A percentile compares a stretch with the other conserved stretches of the same genome.
phyloP scores from a whole-genome alignment of 2,113 vertebrate genomes.

The Hyperoodon ampullatus region DNA sequence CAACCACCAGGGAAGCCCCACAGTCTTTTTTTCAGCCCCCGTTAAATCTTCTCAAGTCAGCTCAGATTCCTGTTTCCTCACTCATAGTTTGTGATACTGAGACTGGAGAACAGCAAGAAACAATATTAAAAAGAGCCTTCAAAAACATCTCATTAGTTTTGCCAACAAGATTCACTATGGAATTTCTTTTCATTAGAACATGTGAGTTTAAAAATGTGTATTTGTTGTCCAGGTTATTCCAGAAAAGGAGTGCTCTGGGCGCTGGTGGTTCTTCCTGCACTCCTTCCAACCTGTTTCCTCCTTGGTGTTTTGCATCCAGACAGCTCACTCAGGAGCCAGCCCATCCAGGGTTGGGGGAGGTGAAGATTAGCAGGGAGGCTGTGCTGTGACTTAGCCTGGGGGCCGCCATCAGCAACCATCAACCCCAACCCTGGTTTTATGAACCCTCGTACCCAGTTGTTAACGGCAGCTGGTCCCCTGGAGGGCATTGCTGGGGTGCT shows the following conservation, averaged over 20 bases:
- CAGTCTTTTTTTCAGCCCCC: neutral
- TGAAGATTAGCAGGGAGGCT: neutral
- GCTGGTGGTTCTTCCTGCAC: neutral
- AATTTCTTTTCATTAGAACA: neutral
- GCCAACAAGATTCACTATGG: too few species aligned
- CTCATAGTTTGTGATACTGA: neutral
- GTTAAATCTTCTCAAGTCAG: neutral
- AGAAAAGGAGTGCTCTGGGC: neutral
- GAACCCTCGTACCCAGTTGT: neutral
- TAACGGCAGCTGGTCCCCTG: neutral
- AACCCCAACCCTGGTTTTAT: neutral
- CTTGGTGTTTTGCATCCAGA: neutral
- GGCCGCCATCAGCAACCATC: neutral
- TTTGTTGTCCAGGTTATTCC: neutral
- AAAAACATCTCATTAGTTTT: neutral
- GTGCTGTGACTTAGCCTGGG: neutral
- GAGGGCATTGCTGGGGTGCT: neutral
- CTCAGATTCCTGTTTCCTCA: neutral
- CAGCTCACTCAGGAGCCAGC: too few species aligned
- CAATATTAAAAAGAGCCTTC: neutral
- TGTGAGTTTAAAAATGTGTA: neutral
- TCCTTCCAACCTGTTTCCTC: neutral
- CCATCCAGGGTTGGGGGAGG: neutral
- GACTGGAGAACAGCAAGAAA: neutral
- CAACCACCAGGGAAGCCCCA: neutral